Percentiles rank a stretch among this genome's conserved stretches.
Evolutionary conservation across 2,888 invertebrate species (phyloP).

Genomic region (Dorcus parallelipipedus): DNA sequence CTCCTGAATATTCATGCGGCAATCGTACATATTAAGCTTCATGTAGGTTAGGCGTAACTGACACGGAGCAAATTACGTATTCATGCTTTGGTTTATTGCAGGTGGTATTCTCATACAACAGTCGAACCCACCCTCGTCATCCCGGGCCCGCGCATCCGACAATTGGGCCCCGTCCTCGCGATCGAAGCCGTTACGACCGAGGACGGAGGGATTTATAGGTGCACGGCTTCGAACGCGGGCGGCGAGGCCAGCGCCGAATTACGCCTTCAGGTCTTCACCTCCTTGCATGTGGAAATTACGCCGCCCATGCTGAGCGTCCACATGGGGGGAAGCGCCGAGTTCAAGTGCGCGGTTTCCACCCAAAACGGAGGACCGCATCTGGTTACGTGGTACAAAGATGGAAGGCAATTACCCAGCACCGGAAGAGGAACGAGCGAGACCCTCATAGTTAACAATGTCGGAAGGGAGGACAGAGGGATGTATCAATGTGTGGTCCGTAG

Average conservation of each 20-base stretch:
- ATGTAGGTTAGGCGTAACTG: background rate
- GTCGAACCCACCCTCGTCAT: slow-evolving; percentile 62
- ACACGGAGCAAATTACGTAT: slow-evolving; percentile 1
- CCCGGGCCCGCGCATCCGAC: slow-evolving; percentile 62
- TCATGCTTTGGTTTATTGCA: slow-evolving; percentile 31
- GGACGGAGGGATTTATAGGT: slow-evolving; percentile 66
- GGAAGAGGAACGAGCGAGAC: slow-evolving; percentile 63
- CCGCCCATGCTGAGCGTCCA: slow-evolving; percentile 67
- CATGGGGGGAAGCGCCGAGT: slow-evolving; percentile 71
- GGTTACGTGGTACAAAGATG: slow-evolving; percentile 61
- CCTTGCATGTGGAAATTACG: slow-evolving; percentile 64
- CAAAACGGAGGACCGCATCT: slow-evolving; percentile 53
- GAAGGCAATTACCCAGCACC: slow-evolving; percentile 62
- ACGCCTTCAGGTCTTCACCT: slow-evolving; percentile 62
- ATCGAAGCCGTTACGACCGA: slow-evolving; percentile 69
- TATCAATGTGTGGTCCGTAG: slow-evolving; percentile 72
- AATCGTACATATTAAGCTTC: slow-evolving; percentile 4
- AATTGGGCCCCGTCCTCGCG: slow-evolving; percentile 66
- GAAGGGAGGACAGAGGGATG: slow-evolving; percentile 71
- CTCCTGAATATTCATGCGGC: slow-evolving; percentile 4
- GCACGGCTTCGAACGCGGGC: slow-evolving; percentile 65
- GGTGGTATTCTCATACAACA: slow-evolving; percentile 68
- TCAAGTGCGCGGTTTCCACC: slow-evolving; percentile 59
- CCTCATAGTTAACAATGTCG: slow-evolving; percentile 63
- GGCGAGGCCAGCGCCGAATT: slow-evolving; percentile 69